Percentiles rank a stretch among this genome's conserved stretches.
phyloP scores from a whole-genome alignment of 2,113 vertebrate species.

The Prolemur simus region DNA sequence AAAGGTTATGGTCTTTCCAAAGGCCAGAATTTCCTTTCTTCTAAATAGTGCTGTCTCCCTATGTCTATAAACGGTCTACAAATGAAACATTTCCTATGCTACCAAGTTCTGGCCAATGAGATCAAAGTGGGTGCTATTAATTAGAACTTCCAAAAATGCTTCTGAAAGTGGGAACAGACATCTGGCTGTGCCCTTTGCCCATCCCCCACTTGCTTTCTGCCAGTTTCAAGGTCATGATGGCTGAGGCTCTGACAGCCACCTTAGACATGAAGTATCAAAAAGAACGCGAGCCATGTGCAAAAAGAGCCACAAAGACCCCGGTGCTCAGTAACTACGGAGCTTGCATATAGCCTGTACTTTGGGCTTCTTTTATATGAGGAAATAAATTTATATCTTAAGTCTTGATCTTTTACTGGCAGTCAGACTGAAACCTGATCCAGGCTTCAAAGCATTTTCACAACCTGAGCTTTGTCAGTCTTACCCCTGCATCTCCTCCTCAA shows the following conservation, averaged over 20 bases:
- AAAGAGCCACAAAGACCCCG: background rate
- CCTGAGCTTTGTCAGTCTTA: background rate
- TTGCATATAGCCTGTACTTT: background rate
- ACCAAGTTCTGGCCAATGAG: background rate
- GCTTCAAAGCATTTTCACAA: conserved; percentile 29
- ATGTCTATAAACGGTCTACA: background rate
- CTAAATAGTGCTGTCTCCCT: background rate
- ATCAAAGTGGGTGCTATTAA: background rate
- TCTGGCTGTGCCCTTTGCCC: background rate
- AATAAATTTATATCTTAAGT: conserved; percentile 19
- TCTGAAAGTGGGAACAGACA: background rate
- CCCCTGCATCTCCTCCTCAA: background rate
- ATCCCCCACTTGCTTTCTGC: background rate
- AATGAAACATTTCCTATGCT: background rate
- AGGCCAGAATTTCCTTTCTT: conserved; percentile 32
- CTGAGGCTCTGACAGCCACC: background rate
- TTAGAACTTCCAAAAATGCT: background rate
- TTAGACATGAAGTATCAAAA: background rate
- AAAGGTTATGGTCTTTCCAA: background rate
- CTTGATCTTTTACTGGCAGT: conserved; percentile 39
- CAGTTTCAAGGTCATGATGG: background rate
- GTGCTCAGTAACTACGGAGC: background rate
- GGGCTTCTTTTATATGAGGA: conserved; percentile 7
- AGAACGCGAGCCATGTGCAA: background rate
- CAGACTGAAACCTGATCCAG: conserved; percentile 24